Evolutionary conservation across 2,797 vertebrate genomes (phyloP).

Genomic region (Benthosema pterotum): DNA sequence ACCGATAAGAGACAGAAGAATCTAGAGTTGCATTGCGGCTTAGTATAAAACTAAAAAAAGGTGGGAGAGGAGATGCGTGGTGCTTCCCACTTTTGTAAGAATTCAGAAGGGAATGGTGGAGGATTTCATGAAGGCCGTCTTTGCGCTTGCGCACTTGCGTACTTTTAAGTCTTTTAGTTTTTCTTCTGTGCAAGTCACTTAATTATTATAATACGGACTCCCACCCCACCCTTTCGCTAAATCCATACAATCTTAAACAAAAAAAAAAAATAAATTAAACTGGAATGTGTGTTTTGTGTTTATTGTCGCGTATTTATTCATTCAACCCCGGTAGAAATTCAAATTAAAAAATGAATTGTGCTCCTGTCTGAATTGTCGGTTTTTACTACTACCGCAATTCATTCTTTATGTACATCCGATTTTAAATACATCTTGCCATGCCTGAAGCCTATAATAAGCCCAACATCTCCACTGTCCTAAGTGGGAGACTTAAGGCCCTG

Average conservation of each 20-base stretch:
- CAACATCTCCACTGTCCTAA: too few relatives aligned
- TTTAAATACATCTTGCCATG: too few relatives aligned
- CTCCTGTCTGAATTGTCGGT: slow-evolving; percentile 46
- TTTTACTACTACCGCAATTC: too few relatives aligned
- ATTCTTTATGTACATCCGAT: too few relatives aligned
- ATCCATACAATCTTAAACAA: slow-evolving; percentile 49
- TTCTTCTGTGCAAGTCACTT: slow-evolving; percentile 16
- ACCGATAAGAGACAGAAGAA: too few relatives aligned
- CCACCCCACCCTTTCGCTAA: slow-evolving; percentile 34
- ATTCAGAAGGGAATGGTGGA: slow-evolving; percentile 80
- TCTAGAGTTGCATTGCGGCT: too few relatives aligned
- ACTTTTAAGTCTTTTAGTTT: slow-evolving; percentile 1
- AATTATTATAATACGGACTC: slow-evolving; percentile 19
- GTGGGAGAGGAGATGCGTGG: slow-evolving; percentile 7
- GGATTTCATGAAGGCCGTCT: slow-evolving; percentile 74
- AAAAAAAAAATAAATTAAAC: slow-evolving; percentile 61
- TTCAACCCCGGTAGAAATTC: neutral
- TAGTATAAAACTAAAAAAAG: too few relatives aligned
- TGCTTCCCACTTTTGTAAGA: slow-evolving; percentile 39
- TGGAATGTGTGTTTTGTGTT: slow-evolving; percentile 65
- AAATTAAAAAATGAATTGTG: slow-evolving; percentile 66
- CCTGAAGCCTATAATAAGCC: too few relatives aligned
- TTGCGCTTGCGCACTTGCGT: slow-evolving; percentile 69
- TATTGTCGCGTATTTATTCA: neutral
- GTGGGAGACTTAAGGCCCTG: too few relatives aligned